A percentile compares a stretch with the other conserved stretches of the same genome.
Evolutionary conservation across 2,888 invertebrate species (phyloP).

Genomic region (Herminia tarsipennalis): DNA sequence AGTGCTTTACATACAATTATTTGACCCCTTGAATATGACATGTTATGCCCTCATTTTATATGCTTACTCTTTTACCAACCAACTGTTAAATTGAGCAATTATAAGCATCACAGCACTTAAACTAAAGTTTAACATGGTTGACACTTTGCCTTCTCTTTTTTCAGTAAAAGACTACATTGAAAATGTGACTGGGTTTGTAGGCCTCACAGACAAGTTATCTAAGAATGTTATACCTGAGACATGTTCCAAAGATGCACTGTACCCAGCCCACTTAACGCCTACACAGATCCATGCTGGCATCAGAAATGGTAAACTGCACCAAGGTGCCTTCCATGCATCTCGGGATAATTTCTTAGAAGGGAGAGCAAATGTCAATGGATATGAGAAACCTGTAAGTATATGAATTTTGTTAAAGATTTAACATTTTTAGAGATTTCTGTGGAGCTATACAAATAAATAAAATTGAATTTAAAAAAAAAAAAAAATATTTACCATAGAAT

Average conservation of each 20-base stretch:
- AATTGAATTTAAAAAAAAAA: no score
- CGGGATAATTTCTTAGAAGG: constrained; percentile 98
- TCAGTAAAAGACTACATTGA: constrained; percentile 91
- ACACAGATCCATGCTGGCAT: constrained; percentile 92
- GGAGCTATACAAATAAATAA: no score
- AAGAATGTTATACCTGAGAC: constrained; percentile 87
- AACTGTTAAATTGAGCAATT: no score
- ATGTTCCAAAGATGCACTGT: constrained; percentile 88
- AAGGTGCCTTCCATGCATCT: constrained; percentile 94
- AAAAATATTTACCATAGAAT: no score
- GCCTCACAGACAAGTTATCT: constrained; percentile 93
- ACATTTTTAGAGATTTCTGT: no score
- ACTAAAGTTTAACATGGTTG: no score
- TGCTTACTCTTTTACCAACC: no score
- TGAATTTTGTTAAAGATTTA: no score
- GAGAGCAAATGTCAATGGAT: constrained; percentile 91
- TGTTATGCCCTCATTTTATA: no score
- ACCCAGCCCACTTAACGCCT: constrained; percentile 94
- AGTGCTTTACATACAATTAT: no score
- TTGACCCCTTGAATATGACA: no score
- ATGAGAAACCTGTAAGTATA: constrained; percentile 91
- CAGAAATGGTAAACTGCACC: constrained; percentile 89
- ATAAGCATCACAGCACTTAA: no score
- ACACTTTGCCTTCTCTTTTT: constrained; percentile 48
- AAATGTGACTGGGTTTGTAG: constrained; percentile 87